Percentiles rank a stretch among this genome's conserved stretches.
Evolutionary conservation across 2,888 invertebrate species (phyloP).

Genomic region (Aromia moschata): DNA sequence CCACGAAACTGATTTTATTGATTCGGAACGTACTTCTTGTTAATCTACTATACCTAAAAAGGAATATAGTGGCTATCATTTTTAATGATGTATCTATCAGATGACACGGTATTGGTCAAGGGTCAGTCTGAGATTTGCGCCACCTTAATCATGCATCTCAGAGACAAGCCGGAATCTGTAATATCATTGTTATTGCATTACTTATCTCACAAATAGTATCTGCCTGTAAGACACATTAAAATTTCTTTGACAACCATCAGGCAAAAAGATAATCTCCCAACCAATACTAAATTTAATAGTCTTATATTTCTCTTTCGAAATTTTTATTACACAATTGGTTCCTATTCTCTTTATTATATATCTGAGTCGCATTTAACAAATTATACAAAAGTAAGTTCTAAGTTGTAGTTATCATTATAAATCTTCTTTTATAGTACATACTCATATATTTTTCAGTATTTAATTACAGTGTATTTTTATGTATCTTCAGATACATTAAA

Average conservation of each 20-base stretch:
- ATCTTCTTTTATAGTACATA: no score
- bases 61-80: conserved; percentile 49
- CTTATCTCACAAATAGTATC: conserved; percentile 24
- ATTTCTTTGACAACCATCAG: conserved; percentile 17
- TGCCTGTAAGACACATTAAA: conserved; percentile 17
- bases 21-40: not conserved
- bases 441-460: no score
- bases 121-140: conserved; percentile 49
- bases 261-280: conserved; percentile 11
- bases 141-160: conserved; percentile 40
- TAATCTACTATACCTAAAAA: not conserved
- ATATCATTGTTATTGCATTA: conserved; percentile 46
- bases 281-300: conserved; percentile 1
- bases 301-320: no score
- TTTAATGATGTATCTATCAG: conserved; percentile 59
- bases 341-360: not conserved
- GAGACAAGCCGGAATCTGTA: conserved; percentile 42
- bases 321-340: not conserved
- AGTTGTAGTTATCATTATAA: no score
- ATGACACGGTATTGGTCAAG: conserved; percentile 56
- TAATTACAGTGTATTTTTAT: no score
- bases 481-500: no score
- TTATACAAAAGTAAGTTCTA: no score
- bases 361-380: no score
- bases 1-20: not conserved